A percentile compares a stretch with the other conserved stretches of the same genome.
These are phyloP conservation scores for Adineta ricciae DNA, from an alignment of 2,888 invertebrate genomes.

Conservation along the genomic window DNA sequence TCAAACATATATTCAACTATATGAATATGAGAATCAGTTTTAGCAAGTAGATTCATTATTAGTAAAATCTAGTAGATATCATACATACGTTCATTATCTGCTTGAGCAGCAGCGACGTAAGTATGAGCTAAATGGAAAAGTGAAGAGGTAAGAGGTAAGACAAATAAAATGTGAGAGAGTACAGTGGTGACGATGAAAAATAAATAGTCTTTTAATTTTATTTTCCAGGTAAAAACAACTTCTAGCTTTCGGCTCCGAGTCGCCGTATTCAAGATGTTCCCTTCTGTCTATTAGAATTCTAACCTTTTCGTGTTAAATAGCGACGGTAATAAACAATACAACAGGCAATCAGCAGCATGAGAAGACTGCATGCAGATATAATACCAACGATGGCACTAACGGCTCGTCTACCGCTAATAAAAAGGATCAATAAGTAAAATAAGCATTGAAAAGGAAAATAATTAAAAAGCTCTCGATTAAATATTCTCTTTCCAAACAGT, in stretches of 20 bases:
- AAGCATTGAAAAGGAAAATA: too few relatives aligned
- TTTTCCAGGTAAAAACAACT: too few relatives aligned
- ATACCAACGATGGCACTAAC: neutral
- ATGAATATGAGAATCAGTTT: too few relatives aligned
- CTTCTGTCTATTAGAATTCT: too few relatives aligned
- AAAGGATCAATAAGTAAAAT: too few relatives aligned
- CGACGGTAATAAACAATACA: conserved; percentile 10
- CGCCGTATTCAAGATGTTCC: too few relatives aligned
- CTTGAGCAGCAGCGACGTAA: neutral
- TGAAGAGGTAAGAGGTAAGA: neutral
- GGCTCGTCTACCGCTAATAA: neutral
- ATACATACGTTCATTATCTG: neutral
- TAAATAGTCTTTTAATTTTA: too few relatives aligned
- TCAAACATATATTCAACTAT: too few relatives aligned
- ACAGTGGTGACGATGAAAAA: neutral
- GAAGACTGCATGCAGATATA: neutral
- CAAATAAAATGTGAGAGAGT: too few relatives aligned
- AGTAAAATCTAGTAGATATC: neutral
- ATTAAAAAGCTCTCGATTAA: too few relatives aligned
- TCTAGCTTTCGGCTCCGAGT: too few relatives aligned
- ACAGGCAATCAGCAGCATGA: neutral
- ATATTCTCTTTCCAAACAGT: neutral
- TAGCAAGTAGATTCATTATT: neutral
- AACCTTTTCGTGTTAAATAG: neutral
- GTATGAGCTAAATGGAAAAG: neutral